Base-by-base conservation (phyloP, 2,797 vertebrate species). In the Rachycentron canadum region DNA sequence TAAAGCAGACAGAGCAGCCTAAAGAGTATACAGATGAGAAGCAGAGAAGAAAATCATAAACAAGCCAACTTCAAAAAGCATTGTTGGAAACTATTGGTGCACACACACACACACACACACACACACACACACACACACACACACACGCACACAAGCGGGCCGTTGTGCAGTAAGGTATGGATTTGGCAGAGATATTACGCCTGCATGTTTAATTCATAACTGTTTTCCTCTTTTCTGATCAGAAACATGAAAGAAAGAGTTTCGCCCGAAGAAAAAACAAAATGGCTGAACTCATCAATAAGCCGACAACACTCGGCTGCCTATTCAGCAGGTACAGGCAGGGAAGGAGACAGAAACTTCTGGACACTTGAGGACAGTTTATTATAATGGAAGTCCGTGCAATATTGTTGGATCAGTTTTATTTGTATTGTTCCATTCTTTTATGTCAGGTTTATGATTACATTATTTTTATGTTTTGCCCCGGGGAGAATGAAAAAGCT, bases 281-380 rank as follows among this genome's bases (percentile, higher is more conserved):
- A 94, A 93, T 90, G 89, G 89, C 92, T 92, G 92, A 93, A 91
- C 87, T 89, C 91, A 92, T 94, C 93, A 92, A 94, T 94, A 93
- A 78, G 40, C 85, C 73, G 78, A 85, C 84, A 89, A 84, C 86
- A 67, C 83, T 73, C 36, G 71, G 32, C 72, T 84, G 82, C 83
- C 86, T 73, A 57, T 89, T 91, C 90, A 85, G 92, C 91, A 86
- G 79, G 75, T 52, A 3, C 0, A 40, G 16, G 45, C 62, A 8
- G 41, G 94, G 94, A 94, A 94, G 94, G 93, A 96, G 94, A 95
- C 94, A 94, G 94, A 94, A 34, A 84, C 86, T 89, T 84, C 72
- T 81, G 43, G 43, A 47, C 43, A 47, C 43, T 47, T 66, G 93
- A 95, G 95, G 95, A 76, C 73, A 4, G 32, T 75, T 85, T 30